These are phyloP conservation scores for Drosophila fungiperda DNA, from an alignment of 2,888 invertebrate species.

Conservation along the genomic window DNA sequence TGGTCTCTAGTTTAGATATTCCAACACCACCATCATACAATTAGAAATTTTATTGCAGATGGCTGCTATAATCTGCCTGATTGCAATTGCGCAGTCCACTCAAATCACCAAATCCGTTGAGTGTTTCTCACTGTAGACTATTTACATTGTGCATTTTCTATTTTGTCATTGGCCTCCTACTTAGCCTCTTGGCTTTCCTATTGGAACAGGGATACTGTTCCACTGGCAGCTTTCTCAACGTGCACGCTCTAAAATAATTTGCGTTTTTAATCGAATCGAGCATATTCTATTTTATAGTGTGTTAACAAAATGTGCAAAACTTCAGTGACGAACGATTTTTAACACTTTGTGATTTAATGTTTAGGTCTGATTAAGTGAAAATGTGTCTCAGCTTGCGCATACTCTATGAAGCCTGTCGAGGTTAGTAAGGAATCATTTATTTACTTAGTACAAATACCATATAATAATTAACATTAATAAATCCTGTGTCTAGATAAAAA, in stretches of 20 bases:
- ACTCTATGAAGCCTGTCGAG: slow-evolving; percentile 68
- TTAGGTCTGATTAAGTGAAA: slow-evolving; percentile 28
- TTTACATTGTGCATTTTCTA: slow-evolving; percentile 81
- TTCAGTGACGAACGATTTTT: slow-evolving; percentile 22
- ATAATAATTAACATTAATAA: neutral
- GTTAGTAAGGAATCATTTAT: slow-evolving; percentile 46
- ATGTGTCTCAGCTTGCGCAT: slow-evolving; percentile 71
- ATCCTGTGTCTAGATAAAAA: neutral
- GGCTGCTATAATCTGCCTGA: slow-evolving; percentile 40
- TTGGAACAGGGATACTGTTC: neutral
- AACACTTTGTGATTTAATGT: slow-evolving; percentile 7
- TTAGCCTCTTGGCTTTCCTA: slow-evolving; percentile 33
- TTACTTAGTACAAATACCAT: neutral
- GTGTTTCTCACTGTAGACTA: slow-evolving; percentile 76
- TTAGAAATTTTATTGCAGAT: slow-evolving; percentile 1
- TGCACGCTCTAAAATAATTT: neutral
- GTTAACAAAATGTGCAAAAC: slow-evolving; percentile 29
- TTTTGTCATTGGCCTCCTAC: slow-evolving; percentile 75
- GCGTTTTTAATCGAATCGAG: neutral
- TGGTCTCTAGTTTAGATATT: slow-evolving; percentile 19
- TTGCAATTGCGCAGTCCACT: slow-evolving; percentile 32
- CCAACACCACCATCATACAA: neutral
- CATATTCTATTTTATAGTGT: slow-evolving; percentile 15
- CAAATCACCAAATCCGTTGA: slow-evolving; percentile 59
- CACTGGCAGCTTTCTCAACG: neutral